Evolutionary conservation across 2,797 vertebrate species (phyloP), one percentile per base, ranked within the genome.

Genomic region (Rhodeus uyekii): DNA sequence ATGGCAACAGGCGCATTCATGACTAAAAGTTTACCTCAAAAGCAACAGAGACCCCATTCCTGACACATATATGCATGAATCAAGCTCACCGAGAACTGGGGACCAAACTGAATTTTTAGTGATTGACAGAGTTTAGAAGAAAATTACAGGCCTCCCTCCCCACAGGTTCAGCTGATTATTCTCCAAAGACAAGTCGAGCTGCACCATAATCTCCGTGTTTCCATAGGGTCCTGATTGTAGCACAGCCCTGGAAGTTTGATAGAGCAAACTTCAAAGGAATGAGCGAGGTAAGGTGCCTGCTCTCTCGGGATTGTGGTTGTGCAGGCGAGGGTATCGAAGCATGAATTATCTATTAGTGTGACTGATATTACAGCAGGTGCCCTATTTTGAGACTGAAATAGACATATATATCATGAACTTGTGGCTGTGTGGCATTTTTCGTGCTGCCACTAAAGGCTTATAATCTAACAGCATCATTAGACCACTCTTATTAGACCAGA

Each of bases 111-210:
- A 53, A 83, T 81, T 87, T 82, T 90, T 76, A 38, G 39, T 76
- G 73, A 89, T 88, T 86, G 90, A 79, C 85, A 74, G 87, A n/a
- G 84, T 48, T 86, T 82, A 84, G 44, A 75, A 81, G 84, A 89
- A 92, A 92, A 91, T 90, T 74, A 90, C 87, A 84, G 85, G 83
- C 90, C 78, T 89, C 83, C 68, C 87, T 90, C 88, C 88, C 89
- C 87, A 88, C 90, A 87, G 88, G 88, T 86, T 82, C 69, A 81
- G 85, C 87, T 93, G 90, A 93, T 91, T 92, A 90, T 92, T 91
- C 88, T 90, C 86, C 89, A 83, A 84, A 90, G 86, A 90, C 85
- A n/a, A 86, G 85, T 86, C 83, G 65, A 84, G 85, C 87, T 87
- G 82, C 80, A 83, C 88, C 71, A 79, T 90, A 92, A 92, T 92